Evolutionary conservation across 1,140 invertebrate species (phyloP).

Genomic region (Pectinophora gossypiella): DNA sequence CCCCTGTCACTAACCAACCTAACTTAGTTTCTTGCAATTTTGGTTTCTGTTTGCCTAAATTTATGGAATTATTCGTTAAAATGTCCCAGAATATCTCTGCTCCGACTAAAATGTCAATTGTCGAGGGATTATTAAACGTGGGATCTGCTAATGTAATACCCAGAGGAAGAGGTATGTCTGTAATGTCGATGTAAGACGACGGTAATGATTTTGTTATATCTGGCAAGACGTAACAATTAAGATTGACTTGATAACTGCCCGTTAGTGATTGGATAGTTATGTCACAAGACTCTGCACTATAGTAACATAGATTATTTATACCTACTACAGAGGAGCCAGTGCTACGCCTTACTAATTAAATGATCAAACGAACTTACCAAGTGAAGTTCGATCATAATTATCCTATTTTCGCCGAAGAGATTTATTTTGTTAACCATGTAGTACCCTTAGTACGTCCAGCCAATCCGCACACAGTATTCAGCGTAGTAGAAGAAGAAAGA

Average conservation of each 20-base stretch:
- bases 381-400: too few relatives aligned
- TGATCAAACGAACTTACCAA: too few relatives aligned
- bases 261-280: neutral
- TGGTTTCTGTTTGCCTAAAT: slow-evolving; percentile 14
- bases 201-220: slow-evolving; percentile 4
- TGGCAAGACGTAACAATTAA: neutral
- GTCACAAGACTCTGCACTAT: slow-evolving; percentile 5
- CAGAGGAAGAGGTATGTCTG: slow-evolving; percentile 16
- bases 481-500: too few relatives aligned
- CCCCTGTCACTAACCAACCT: slow-evolving; percentile 22
- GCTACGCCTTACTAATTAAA: slow-evolving; percentile 10
- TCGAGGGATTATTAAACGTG: slow-evolving; percentile 21
- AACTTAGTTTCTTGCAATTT: slow-evolving; percentile 27
- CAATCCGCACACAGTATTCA: too few relatives aligned
- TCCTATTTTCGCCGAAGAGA: too few relatives aligned
- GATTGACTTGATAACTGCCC: neutral
- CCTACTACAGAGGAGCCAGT: slow-evolving; percentile 12
- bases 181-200: slow-evolving; percentile 4
- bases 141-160: slow-evolving; percentile 35
- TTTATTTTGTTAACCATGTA: too few relatives aligned
- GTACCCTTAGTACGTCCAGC: too few relatives aligned
- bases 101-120: slow-evolving; percentile 37
- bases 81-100: slow-evolving; percentile 26
- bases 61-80: slow-evolving; percentile 24
- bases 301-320: slow-evolving; percentile 8